Base-by-base conservation (phyloP, 2,797 vertebrate genomes). In the Botia almorhae region DNA sequence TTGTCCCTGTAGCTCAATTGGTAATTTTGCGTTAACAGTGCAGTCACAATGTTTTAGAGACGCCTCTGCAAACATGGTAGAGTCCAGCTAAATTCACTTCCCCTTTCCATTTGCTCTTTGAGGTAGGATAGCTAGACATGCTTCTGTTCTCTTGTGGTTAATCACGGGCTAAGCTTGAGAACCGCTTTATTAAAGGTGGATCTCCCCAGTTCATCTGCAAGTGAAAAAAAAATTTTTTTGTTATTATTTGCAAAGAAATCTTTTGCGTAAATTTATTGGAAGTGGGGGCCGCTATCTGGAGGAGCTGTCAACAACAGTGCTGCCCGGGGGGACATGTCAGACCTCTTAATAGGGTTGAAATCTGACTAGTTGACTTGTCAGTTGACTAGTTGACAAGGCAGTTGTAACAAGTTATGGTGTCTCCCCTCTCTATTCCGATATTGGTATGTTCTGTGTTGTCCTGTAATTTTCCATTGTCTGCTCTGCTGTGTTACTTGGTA, bases 401-500 rank as follows among this genome's bases (percentile, higher is more conserved):
- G 33, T 36, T 36, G 33, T 7, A 36, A 36, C 33, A 36, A 36
- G 33, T 4, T 36, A 36, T 36, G 33, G 33, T 36, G 33, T 36
- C 33, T 36, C 33, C 33, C 33, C 33, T 36, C 33, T 26, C 23
- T 26, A 26, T 26, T 26, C 23, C 23, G 23, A 14, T 13, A 56
- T 50, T 83, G 81, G 81, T 79, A 56, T 46, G 19, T 3, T 36
- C 81, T 33, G 12, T 33, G 46, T 21, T 10, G 55, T 39, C 19
- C 70, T 63, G 81, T 79, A 56, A 33, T 74, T 83, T 83, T 83
- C 76, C 76, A 56, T 67, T 69, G 51, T 43, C 50, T 74, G 39
- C 81, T 83, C 55, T 63, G 46, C n/a, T 17, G 48, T 33, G 43
- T 7, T 23, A 39, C 16, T 56, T 50, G 29, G 23, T 39, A 67